phyloP scores from a whole-genome alignment of 2,888 invertebrate genomes.

The Serrognathus titanus region DNA sequence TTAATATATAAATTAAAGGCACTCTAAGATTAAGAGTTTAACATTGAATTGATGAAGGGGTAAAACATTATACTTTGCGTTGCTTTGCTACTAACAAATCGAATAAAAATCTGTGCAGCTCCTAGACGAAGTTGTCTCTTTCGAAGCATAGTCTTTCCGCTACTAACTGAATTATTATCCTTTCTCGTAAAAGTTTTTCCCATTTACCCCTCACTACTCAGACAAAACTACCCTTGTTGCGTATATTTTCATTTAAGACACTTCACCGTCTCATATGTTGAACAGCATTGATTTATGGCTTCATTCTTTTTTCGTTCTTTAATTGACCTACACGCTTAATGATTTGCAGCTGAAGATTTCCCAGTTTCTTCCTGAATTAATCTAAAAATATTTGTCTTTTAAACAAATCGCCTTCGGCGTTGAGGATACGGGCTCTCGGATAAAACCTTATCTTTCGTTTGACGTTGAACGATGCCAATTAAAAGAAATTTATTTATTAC shows the following conservation, averaged over 20 bases:
- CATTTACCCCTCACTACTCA: constrained; percentile 36
- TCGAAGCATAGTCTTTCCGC: constrained; percentile 34
- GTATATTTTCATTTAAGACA: constrained; percentile 42
- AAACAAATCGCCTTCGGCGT: no score
- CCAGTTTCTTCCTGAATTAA: background rate
- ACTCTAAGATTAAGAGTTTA: background rate
- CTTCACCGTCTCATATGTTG: constrained; percentile 32
- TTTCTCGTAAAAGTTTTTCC: constrained; percentile 42
- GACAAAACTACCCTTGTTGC: constrained; percentile 36
- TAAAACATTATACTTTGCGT: background rate
- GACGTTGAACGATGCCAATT: no score
- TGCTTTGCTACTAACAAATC: constrained; percentile 19
- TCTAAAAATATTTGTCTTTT: no score
- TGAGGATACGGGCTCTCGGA: no score
- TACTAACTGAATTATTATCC: constrained; percentile 44
- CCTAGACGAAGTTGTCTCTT: constrained; percentile 37
- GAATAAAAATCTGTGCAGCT: constrained; percentile 30
- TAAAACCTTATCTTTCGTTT: no score
- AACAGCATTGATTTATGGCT: constrained; percentile 23
- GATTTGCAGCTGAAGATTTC: background rate
- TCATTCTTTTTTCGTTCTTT: constrained; percentile 6
- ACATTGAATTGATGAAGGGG: background rate
- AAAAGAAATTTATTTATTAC: no score
- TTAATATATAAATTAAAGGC: no score
- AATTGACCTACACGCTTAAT: background rate